phyloP scores from a whole-genome alignment of 2,797 vertebrate species.

The Acropternis orthonyx region DNA sequence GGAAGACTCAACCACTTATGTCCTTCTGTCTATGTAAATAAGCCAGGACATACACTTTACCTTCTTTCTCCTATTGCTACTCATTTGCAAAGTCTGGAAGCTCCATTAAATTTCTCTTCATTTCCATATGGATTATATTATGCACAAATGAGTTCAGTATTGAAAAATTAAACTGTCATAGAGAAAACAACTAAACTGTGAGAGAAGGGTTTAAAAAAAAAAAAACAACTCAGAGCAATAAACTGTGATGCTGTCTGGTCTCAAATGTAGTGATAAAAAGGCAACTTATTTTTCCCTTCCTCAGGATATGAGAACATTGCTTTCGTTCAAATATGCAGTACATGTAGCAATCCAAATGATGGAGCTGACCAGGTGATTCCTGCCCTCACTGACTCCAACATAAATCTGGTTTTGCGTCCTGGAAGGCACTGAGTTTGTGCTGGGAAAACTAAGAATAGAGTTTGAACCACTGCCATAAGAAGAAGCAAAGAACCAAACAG shows the following conservation, averaged over 20 bases:
- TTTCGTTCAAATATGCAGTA: not conserved
- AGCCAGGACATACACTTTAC: not conserved
- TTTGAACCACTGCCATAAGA: constrained; percentile 5
- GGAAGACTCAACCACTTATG: not conserved
- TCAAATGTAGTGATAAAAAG: not conserved
- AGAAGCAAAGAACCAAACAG: not conserved
- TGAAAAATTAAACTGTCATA: not conserved
- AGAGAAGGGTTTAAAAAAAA: not conserved
- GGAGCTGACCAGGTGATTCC: not conserved
- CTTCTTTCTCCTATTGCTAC: not conserved
- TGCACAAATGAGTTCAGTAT: not conserved
- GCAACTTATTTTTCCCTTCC: not conserved
- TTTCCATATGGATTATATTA: not conserved
- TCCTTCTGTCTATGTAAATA: not conserved
- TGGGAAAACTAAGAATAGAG: not conserved
- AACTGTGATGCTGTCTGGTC: not conserved
- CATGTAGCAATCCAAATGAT: not conserved
- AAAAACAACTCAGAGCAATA: not conserved
- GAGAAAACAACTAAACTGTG: not conserved
- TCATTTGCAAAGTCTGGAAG: not conserved
- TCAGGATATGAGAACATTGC: not conserved
- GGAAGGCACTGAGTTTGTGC: not conserved
- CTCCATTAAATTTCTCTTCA: not conserved
- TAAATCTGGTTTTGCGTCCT: not conserved
- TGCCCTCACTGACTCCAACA: not conserved